Evolutionary conservation across 1,140 invertebrate genomes (phyloP), one percentile per base, ranked within the genome.

Genomic region (Microplitis mediator): DNA sequence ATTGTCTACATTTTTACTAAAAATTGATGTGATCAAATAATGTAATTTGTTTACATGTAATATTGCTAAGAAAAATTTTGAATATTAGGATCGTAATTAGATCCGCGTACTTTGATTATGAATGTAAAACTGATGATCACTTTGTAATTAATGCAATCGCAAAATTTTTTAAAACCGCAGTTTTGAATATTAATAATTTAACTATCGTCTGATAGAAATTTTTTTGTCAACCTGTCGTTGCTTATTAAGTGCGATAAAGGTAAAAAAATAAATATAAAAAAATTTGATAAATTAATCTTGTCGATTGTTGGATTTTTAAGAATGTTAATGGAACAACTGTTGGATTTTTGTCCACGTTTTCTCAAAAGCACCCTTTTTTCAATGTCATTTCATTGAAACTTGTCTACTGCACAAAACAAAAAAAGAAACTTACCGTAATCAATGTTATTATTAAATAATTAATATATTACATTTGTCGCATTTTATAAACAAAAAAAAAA

Each of bases 391-490:
- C 77, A 81, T 83, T 79, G 77, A 83, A 81, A 72, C 85, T 85
- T 86, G 84, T 86, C 85, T 86, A 86, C 81, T 86, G 86, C 85
- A 86, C 85, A 86, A 87, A 82, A 77, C 72, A 78, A 84, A 60
- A 69, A 51, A 66, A 66, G 14, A 39, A 72, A 58, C 82, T 81
- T 84, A 83, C 73, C 78, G 84, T 83, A 82, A 84, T 87, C 78
- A 86, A 84, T 86, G 84, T 85, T 86, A 85, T 82, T 81, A 86
- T 72, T 85, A 84, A 77, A 80, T 72, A 82, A 82, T 79, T 78
- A 81, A 85, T 75, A 64, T 84, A 82, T 80, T 84, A 81, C 80
- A 84, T 85, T 80, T 80, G 79, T 85, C 81, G 84, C 82, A 82
- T 87, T 87, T 87, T 87, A 85, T 87, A 87, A 66, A 66, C 8